Evolutionary conservation across 2,113 vertebrate genomes (phyloP).

Genomic region (Melanostigma gelatinosum): DNA sequence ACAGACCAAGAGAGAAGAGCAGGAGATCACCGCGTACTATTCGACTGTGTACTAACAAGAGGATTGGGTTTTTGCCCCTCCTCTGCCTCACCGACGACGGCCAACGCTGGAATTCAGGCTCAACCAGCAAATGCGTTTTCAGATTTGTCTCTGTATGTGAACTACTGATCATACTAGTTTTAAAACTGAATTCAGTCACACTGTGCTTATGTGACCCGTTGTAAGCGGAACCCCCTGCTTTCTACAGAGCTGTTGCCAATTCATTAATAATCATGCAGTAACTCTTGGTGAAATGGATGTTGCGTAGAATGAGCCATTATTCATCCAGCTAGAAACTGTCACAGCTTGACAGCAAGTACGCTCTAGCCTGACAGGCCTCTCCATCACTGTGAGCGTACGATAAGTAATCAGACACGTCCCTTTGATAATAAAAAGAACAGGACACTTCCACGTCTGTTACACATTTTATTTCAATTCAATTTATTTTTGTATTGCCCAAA

Average conservation of each 20-base stretch:
- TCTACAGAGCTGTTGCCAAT: conserved; percentile 1
- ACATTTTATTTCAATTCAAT: neutral
- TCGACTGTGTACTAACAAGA: conserved; percentile 52
- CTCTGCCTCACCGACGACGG: neutral
- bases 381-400: neutral
- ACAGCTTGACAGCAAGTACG: neutral
- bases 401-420: neutral
- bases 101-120: neutral
- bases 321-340: neutral
- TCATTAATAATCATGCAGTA: neutral
- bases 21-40: neutral
- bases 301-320: conserved; percentile 8
- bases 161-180: neutral
- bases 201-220: neutral
- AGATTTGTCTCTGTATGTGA: neutral
- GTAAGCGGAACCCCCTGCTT: neutral
- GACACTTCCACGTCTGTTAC: neutral
- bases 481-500: too few relatives aligned
- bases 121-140: conserved; percentile 25
- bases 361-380: neutral
- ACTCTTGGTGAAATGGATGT: conserved; percentile 7
- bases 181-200: neutral
- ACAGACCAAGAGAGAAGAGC: conserved; percentile 45
- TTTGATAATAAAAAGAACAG: neutral
- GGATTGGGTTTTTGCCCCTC: neutral